Base-by-base conservation (phyloP, 1,140 invertebrate genomes). In the Dendroctonus ponderosae region DNA sequence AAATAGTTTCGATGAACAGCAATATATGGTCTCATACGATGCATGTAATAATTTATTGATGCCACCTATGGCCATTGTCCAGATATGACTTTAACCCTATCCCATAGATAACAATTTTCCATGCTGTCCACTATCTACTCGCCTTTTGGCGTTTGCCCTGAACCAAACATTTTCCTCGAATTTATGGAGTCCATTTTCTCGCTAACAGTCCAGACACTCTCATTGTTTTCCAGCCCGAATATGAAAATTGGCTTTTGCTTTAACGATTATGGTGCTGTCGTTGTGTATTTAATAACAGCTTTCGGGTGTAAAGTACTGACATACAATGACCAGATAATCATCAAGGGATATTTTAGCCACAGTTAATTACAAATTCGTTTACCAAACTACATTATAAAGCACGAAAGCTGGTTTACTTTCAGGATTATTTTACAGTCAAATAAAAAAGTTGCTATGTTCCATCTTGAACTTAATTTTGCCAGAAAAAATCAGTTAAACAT, bases 171-270 rank as follows among this genome's bases (percentile, higher is more conserved):
- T 14, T 14, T 26, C 50, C 50, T 52, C 37, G 14, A 52, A 26
- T 52, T 52, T 52, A 52, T 52, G 8, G 50, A 26, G n/a, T n/a
- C 15, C 50, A 52, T 52, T 52, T 52, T 14, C 50, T 52, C 26
- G 37, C 50, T 52, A 52, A 52, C 50, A 26, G 50, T 52, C 50
- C 50, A 52, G 50, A 52, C 50, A 52, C 15, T 14, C 50, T 61
- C 46, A 61, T 61, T 61, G 44, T 48, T 61, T 12, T 46, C 44
- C 9, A 12, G 15, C 48, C 12, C 9, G 43, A 59, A 48, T 43
- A 48, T 48, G 58, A 62, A 62, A 54, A 63, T 63, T 46, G 43
- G 43, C n/a, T 46, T 46, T 46, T 46, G 43, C 43, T 46, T 46
- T 46, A 46, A 46, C n/a, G 43, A 46, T 46, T 46, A 46, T 46